These are phyloP conservation scores for Litoditis marina DNA, from an alignment of 2,888 invertebrate species.

Conservation along the genomic window DNA sequence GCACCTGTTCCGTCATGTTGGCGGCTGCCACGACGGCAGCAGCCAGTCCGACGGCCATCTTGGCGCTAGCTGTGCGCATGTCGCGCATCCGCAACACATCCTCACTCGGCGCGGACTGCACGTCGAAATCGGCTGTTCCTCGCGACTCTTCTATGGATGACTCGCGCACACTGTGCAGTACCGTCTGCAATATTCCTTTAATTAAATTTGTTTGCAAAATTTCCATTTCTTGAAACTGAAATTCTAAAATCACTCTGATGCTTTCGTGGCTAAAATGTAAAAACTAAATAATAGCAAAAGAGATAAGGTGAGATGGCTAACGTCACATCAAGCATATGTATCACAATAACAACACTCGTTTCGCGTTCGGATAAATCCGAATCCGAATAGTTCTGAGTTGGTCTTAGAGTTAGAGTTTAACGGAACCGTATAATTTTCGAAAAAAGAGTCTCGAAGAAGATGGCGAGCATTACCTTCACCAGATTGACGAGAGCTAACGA, in stretches of 20 bases:
- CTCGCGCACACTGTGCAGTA: background rate
- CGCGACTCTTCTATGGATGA: background rate
- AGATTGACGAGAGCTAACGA: conserved; percentile 2
- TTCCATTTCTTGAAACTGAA: background rate
- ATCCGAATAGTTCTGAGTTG: background rate
- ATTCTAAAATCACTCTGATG: background rate
- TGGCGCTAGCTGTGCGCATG: background rate
- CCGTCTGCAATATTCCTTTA: background rate
- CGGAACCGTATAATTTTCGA: background rate
- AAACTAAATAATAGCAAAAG: too few relatives aligned
- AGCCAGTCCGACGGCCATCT: conserved; percentile 12
- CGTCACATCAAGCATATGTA: too few relatives aligned
- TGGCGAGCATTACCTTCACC: background rate
- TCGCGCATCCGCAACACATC: background rate
- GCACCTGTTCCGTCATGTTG: too few relatives aligned
- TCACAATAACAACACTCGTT: too few relatives aligned
- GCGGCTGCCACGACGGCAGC: conserved; percentile 10
- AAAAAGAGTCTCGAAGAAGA: too few relatives aligned
- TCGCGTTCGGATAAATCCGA: background rate
- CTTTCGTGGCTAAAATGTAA: too few relatives aligned
- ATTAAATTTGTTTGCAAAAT: background rate
- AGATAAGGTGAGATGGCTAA: too few relatives aligned
- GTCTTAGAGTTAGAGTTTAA: too few relatives aligned
- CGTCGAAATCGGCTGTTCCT: background rate
- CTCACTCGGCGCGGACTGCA: background rate